Percentiles rank a stretch among this genome's conserved stretches.
These are phyloP conservation scores for Cepaea hortensis DNA, from an alignment of 2,888 invertebrate genomes.

Conservation along the genomic window DNA sequence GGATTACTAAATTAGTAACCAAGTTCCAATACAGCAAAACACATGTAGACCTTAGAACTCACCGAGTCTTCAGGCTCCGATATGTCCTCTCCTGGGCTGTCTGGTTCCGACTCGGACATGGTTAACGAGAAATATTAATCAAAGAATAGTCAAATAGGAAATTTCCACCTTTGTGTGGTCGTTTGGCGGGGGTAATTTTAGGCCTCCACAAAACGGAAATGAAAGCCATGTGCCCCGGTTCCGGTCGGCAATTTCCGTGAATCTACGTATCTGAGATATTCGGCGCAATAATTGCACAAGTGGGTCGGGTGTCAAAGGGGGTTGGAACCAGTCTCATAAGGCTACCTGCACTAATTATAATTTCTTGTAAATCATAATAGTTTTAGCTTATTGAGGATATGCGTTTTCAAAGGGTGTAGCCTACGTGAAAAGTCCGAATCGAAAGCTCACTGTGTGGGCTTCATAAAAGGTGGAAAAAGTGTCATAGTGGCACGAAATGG, in stretches of 20 bases:
- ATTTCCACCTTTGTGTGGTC: not conserved
- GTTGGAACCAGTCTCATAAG: no score
- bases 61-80: constrained; percentile 59
- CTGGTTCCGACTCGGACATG: constrained; percentile 68
- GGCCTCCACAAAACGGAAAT: constrained; percentile 20
- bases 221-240: not conserved
- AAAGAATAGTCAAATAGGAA: not conserved
- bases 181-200: constrained; percentile 30
- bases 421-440: no score
- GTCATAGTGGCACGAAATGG: no score
- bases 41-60: not conserved
- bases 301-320: no score
- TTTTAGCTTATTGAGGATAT: no score
- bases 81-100: constrained; percentile 61
- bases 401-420: no score
- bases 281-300: no score
- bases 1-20: not conserved
- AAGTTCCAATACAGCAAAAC: not conserved
- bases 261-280: not conserved
- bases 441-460: no score
- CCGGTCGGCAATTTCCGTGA: constrained; percentile 10
- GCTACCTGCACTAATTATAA: no score
- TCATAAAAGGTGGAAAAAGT: no score
- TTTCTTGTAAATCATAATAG: no score
- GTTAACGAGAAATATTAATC: not conserved